Conservation (phyloP, 1,140 invertebrate species). For the Ips nitidus region DNA sequence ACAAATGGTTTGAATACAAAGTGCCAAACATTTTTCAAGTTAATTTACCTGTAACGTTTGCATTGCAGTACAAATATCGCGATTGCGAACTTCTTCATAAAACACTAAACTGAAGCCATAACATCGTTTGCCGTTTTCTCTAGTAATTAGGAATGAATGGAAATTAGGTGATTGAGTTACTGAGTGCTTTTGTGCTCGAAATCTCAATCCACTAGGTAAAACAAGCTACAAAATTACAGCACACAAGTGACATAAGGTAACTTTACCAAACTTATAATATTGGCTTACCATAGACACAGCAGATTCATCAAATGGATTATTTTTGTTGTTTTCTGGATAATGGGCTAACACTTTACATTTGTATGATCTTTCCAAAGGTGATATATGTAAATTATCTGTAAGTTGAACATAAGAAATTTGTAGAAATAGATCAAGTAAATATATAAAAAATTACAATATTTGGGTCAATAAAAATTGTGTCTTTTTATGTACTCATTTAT, state of each 20-base stretch:
- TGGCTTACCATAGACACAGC: constrained; percentile 86
- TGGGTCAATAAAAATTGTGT: too few relatives aligned
- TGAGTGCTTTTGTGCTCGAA: constrained; percentile 91
- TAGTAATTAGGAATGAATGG: constrained; percentile 96
- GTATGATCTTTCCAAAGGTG: constrained; percentile 91
- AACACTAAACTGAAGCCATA: constrained; percentile 95
- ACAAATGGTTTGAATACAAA: constrained; percentile 31
- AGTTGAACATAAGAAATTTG: constrained; percentile 36
- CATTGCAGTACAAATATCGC: constrained; percentile 91
- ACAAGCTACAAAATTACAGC: constrained; percentile 70
- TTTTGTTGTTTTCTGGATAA: constrained; percentile 88
- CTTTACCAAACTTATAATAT: not conserved
- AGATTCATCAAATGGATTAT: constrained; percentile 92
- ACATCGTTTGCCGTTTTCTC: constrained; percentile 90
- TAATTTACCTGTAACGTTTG: constrained; percentile 80
- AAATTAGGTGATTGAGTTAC: constrained; percentile 77
- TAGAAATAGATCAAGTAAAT: not conserved
- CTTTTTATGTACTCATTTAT: not conserved
- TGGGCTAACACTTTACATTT: constrained; percentile 92
- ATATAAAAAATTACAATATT: not conserved
- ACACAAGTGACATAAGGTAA: not conserved
- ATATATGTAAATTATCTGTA: constrained; percentile 84
- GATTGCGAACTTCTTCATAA: constrained; percentile 91
- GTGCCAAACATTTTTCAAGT: not conserved
- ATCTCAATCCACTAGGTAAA: constrained; percentile 88